Evolutionary conservation across 2,113 vertebrate species (phyloP).

Genomic region (Polyodon spathula): DNA sequence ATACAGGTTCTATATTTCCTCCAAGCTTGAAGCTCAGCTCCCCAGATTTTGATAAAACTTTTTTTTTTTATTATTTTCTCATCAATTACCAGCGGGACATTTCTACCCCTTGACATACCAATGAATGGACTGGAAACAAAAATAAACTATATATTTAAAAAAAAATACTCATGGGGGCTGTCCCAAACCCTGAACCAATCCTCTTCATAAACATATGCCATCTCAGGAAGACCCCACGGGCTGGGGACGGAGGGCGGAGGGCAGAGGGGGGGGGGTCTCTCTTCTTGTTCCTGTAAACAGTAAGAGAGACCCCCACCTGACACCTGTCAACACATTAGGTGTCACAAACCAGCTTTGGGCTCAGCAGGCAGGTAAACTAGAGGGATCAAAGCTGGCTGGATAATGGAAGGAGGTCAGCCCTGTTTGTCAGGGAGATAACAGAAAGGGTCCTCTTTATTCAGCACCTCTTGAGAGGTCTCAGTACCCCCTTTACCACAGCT

Average conservation of each 20-base stretch:
- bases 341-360: conserved; percentile 50
- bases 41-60: no score
- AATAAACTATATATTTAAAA: no score
- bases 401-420: conserved; percentile 17
- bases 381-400: conserved; percentile 35
- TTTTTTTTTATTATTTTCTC: no score
- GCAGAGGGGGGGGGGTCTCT: conserved; percentile 20
- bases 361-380: conserved; percentile 36
- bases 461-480: no score
- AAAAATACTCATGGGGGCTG: no score
- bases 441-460: conserved; percentile 7
- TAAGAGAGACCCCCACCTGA: conserved; percentile 39
- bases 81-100: background rate
- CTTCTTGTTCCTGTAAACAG: conserved; percentile 40
- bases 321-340: conserved; percentile 53
- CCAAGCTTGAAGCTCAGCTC: no score
- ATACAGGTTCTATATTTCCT: no score
- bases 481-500: no score
- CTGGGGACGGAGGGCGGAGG: conserved; percentile 22
- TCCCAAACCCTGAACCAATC: conserved; percentile 37
- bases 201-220: conserved; percentile 42
- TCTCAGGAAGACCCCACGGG: conserved; percentile 60
- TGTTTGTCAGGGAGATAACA: conserved; percentile 4
- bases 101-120: no score
- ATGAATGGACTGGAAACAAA: no score